Evolutionary conservation across 2,113 vertebrate genomes (phyloP).

Genomic region (Morone saxatilis): DNA sequence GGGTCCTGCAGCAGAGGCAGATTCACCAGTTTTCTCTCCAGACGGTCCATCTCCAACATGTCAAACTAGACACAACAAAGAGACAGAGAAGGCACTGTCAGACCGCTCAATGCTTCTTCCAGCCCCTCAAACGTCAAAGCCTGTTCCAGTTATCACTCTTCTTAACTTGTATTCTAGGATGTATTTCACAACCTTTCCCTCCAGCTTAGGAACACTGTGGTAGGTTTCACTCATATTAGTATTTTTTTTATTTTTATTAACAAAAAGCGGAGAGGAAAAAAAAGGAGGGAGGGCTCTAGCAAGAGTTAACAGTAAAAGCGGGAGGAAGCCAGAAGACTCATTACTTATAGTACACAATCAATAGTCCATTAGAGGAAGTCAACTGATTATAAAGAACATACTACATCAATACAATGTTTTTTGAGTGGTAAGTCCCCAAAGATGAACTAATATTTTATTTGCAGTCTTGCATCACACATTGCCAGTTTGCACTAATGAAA

Average conservation of each 20-base stretch:
- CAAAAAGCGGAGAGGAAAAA: not conserved
- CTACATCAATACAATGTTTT: not conserved
- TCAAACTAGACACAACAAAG: slow-evolving; percentile 88
- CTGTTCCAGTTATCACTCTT: not conserved
- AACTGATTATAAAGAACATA: slow-evolving; percentile 21
- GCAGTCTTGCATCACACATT: not conserved
- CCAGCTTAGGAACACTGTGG: not conserved
- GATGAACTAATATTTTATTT: slow-evolving; percentile 8
- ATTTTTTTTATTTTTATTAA: not conserved
- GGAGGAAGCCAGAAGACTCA: slow-evolving; percentile 22
- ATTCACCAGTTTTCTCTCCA: slow-evolving; percentile 94
- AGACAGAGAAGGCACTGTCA: not conserved
- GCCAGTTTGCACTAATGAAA: slow-evolving; percentile 8
- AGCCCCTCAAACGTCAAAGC: not conserved
- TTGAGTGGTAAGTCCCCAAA: not conserved
- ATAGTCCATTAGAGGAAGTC: slow-evolving; percentile 33
- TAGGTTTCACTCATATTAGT: not conserved
- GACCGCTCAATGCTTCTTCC: not conserved
- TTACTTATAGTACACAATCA: slow-evolving; percentile 32
- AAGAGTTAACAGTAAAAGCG: slow-evolving; percentile 33
- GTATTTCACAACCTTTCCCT: not conserved
- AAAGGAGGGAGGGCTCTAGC: not conserved
- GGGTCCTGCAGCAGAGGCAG: slow-evolving; percentile 94
- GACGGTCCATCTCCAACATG: slow-evolving; percentile 97
- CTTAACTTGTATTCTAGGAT: not conserved